A percentile compares a stretch with the other conserved stretches of the same genome.
Evolutionary conservation across 1,140 invertebrate genomes (phyloP).

Genomic region (Cydia splendana): DNA sequence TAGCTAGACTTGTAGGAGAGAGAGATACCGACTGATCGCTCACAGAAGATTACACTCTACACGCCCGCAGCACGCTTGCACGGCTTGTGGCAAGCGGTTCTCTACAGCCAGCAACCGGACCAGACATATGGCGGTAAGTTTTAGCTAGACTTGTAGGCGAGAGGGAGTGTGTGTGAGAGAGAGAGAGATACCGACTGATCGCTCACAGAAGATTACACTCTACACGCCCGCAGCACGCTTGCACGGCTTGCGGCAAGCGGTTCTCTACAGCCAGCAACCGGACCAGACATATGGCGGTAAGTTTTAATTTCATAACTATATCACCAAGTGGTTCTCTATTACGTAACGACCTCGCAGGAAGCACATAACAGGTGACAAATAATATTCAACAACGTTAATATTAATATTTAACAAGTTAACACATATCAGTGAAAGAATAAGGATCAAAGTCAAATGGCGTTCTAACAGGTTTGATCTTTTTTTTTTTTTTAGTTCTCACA

Average conservation of each 20-base stretch:
- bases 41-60: slow-evolving; percentile 59
- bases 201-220: slow-evolving; percentile 63
- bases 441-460: no score
- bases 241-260: slow-evolving; percentile 64
- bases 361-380: no score
- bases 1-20: no score
- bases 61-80: slow-evolving; percentile 60
- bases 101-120: slow-evolving; percentile 65
- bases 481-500: no score
- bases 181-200: slow-evolving; percentile 55
- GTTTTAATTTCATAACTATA: slow-evolving; percentile 33
- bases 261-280: slow-evolving; percentile 70
- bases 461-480: no score
- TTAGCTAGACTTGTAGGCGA: no score
- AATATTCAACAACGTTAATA: no score
- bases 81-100: slow-evolving; percentile 67
- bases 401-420: no score
- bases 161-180: no score
- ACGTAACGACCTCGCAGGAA: no score
- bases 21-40: slow-evolving; percentile 60
- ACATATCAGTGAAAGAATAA: no score
- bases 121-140: slow-evolving; percentile 68
- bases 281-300: slow-evolving; percentile 67
- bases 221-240: slow-evolving; percentile 56
- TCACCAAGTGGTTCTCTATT: no score